Evolutionary conservation across 1,140 invertebrate species (phyloP), one percentile per base, ranked within the genome.

Genomic region (Ericerus pela): DNA sequence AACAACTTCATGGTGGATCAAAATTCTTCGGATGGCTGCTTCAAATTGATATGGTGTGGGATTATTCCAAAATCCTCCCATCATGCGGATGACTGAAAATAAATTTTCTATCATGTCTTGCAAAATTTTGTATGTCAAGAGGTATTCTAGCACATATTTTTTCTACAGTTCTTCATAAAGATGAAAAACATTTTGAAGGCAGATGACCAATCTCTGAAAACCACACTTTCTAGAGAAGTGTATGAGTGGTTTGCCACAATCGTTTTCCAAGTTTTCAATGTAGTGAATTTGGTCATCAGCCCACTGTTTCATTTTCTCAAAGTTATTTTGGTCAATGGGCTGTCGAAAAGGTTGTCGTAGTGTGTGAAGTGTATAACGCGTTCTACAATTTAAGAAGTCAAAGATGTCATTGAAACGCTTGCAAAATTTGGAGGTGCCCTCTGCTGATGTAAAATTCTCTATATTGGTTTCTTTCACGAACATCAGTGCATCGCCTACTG

Each of bases 351-450:
- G 31, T 14, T 29, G 31, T 55, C 47, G n/a, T n/a, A n/a, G n/a
- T 55, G 20, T 22, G 8, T 0, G 20, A 56, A 22, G 26, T 22
- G 28, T 47, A n/a, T n/a, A n/a, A n/a, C n/a, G n/a, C n/a, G n/a
- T 56, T 56, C 54, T 47, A 6, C 20, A 37, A 8, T 58, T 53
- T 1, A 54, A 16, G 22, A 53, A 41, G 31, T 58, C 57, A 53
- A 58, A 58, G 5, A 53, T 41, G 16, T 58, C 36, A n/a, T 58
- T 54, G 26, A 58, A 37, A 3, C n/a, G 28, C 22, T 10, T 27
- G 27, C 51, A 53, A 26, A 58, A 58, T 2, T 24, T 20, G 11
- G 36, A 20, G 12, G 57, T 58, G 22, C 51, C 10, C 16, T 24
- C 16, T 10, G 22, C 11, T 28, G 41, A 29, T 30, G 53, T 22